Evolutionary conservation across 1,140 invertebrate species (phyloP).

Genomic region (Drosophila quadrilineata): DNA sequence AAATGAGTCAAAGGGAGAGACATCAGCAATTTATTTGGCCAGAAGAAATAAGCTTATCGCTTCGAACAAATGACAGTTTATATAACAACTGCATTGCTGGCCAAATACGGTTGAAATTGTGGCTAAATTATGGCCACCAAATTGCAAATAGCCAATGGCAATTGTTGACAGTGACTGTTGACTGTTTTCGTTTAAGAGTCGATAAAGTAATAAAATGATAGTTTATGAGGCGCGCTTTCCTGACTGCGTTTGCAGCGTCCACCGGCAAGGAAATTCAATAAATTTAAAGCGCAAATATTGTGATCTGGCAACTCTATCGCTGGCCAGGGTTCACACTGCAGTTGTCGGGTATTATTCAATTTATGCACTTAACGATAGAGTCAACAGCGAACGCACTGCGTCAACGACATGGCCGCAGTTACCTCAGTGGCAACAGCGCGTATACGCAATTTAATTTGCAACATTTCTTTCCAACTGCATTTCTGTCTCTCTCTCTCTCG

Average conservation of each 20-base stretch:
- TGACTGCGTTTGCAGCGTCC: not conserved
- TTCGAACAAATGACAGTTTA: not conserved
- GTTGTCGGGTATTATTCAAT: slow-evolving; percentile 56
- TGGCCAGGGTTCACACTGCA: slow-evolving; percentile 31
- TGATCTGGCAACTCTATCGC: slow-evolving; percentile 44
- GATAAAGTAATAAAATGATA: slow-evolving; percentile 46
- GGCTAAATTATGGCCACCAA: not conserved
- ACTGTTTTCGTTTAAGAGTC: not conserved
- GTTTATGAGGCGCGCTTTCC: slow-evolving; percentile 26
- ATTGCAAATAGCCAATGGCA: not conserved
- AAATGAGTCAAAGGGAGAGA: slow-evolving; percentile 7
- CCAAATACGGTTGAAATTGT: slow-evolving; percentile 7
- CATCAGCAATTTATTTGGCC: not conserved
- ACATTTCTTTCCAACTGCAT: slow-evolving; percentile 31
- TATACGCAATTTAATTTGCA: slow-evolving; percentile 72
- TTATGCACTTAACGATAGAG: slow-evolving; percentile 74
- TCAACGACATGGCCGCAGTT: slow-evolving; percentile 12
- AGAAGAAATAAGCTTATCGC: not conserved
- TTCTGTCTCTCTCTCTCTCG: not conserved
- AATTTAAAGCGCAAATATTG: slow-evolving; percentile 47
- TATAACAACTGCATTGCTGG: slow-evolving; percentile 3
- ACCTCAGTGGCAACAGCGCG: slow-evolving; percentile 55
- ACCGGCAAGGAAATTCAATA: slow-evolving; percentile 47
- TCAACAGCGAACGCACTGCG: slow-evolving; percentile 25
- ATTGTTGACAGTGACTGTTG: not conserved